Conservation (phyloP, 2,888 invertebrate species). For the Nomada hirtipes region DNA sequence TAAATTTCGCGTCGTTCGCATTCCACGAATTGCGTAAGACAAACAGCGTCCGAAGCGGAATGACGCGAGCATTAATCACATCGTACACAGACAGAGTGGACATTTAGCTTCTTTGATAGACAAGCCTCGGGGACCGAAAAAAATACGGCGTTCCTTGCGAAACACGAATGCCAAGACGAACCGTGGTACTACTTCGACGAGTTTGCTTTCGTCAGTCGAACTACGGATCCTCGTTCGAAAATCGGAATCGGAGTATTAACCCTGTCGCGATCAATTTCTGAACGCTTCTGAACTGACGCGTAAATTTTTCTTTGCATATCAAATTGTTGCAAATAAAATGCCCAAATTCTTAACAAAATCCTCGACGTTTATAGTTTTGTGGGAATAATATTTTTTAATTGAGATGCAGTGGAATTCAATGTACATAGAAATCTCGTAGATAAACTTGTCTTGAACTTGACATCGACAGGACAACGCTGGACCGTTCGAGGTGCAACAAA, state of each 20-base stretch:
- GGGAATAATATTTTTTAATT: no score
- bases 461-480: not conserved
- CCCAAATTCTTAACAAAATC: no score
- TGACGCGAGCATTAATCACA: constrained; percentile 65
- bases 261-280: no score
- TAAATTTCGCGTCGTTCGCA: constrained; percentile 65
- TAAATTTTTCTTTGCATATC: not conserved
- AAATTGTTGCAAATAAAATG: not conserved
- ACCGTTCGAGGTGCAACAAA: constrained; percentile 22
- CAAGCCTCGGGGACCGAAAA: constrained; percentile 8
- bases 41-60: constrained; percentile 52
- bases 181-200: not conserved
- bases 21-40: constrained; percentile 67
- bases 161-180: constrained; percentile 22
- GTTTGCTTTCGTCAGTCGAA: constrained; percentile 5
- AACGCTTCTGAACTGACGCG: no score
- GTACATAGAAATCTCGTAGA: not conserved
- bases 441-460: not conserved
- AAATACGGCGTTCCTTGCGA: constrained; percentile 37
- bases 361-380: no score
- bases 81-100: constrained; percentile 21
- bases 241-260: no score
- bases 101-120: constrained; percentile 57
- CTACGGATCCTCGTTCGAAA: not conserved
- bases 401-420: no score